These are phyloP conservation scores for Mus spretus DNA, from an alignment of 2,797 vertebrate species.

Conservation along the genomic window DNA sequence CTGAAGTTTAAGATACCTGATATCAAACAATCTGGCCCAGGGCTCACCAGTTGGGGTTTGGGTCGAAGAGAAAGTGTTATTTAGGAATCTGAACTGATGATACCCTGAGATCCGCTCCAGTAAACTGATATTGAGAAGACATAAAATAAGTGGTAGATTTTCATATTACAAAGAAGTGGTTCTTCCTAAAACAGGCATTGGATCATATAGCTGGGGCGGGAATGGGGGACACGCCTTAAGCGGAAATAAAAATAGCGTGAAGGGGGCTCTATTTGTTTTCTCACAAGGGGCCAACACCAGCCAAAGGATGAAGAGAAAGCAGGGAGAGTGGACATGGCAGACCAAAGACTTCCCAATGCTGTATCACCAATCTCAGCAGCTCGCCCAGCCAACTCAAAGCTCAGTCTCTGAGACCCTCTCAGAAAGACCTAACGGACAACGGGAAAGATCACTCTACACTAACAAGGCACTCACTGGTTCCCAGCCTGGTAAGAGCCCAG, in stretches of 20 bases:
- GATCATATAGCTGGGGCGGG: background rate
- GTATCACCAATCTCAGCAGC: conserved; percentile 68
- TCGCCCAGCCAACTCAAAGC: conserved; percentile 68
- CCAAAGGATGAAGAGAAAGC: conserved; percentile 74
- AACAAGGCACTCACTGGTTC: conserved; percentile 86
- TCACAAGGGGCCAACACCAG: conserved; percentile 71
- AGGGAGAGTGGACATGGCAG: background rate
- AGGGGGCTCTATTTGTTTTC: conserved; percentile 27
- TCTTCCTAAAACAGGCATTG: conserved; percentile 70
- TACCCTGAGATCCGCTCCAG: conserved; percentile 61
- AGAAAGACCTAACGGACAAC: conserved; percentile 74
- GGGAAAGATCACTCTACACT: conserved; percentile 65
- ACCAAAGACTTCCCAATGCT: conserved; percentile 67
- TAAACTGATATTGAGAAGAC: conserved; percentile 68
- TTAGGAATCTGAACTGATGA: conserved; percentile 70
- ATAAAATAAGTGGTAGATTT: conserved; percentile 71
- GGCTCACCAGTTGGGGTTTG: conserved; percentile 60
- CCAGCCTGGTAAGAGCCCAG: conserved; percentile 80
- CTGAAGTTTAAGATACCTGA: conserved; percentile 82
- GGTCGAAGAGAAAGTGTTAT: background rate
- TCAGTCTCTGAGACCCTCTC: conserved; percentile 76
- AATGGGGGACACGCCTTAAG: background rate
- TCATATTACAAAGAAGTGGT: conserved; percentile 76
- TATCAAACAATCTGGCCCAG: conserved; percentile 74
- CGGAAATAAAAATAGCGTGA: conserved; percentile 12